These are phyloP conservation scores for Dendrocincla tyrannina DNA, from an alignment of 2,797 vertebrate genomes.

Conservation along the genomic window DNA sequence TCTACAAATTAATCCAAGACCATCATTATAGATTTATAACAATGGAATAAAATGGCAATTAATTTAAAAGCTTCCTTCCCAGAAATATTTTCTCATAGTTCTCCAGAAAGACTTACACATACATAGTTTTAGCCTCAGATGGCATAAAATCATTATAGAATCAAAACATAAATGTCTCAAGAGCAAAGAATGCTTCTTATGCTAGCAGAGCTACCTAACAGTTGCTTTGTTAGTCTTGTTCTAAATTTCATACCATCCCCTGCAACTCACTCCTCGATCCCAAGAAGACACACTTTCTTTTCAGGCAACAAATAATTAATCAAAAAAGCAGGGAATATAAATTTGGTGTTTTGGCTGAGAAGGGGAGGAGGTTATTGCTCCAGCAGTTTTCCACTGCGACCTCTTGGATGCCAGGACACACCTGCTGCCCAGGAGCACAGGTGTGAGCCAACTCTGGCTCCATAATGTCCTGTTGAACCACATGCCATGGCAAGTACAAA, in stretches of 20 bases:
- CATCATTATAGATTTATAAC: not conserved
- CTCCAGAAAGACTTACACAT: not conserved
- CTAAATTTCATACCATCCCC: not conserved
- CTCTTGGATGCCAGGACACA: not conserved
- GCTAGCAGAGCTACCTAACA: not conserved
- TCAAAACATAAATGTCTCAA: not conserved
- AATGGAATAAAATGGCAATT: not conserved
- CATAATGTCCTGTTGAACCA: not conserved
- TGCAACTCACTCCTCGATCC: not conserved
- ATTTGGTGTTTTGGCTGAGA: not conserved
- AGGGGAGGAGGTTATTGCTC: not conserved
- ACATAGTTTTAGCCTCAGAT: not conserved
- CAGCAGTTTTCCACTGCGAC: not conserved
- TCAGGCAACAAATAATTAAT: not conserved
- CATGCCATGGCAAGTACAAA: fast-evolving
- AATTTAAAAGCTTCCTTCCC: not conserved
- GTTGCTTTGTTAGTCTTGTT: not conserved
- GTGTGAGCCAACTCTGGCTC: not conserved
- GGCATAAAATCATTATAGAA: not conserved
- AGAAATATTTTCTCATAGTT: not conserved
- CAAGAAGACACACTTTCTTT: not conserved
- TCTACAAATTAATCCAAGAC: not conserved
- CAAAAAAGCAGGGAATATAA: not conserved
- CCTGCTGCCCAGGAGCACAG: not conserved
- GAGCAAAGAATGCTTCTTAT: not conserved